A percentile compares a stretch with the other conserved stretches of the same genome.
Conservation (phyloP, 1,140 invertebrate species). For the Drosophila repletoides region DNA sequence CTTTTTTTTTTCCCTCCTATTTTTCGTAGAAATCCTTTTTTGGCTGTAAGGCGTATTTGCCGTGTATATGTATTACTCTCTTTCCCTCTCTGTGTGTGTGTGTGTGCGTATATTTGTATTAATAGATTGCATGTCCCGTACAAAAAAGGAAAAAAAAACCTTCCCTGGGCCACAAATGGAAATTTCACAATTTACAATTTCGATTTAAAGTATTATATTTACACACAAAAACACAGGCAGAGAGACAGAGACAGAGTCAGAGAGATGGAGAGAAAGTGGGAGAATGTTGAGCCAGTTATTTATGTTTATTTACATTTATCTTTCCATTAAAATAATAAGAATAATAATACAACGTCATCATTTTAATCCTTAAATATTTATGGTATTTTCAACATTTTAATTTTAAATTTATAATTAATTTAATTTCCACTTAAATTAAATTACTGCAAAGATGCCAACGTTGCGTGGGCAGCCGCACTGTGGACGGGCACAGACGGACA, state of each 20-base stretch:
- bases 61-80: no score
- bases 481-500: background rate
- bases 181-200: constrained; percentile 64
- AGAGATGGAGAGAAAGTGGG: no score
- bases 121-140: constrained; percentile 54
- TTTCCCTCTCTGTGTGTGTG: background rate
- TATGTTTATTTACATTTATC: constrained; percentile 27
- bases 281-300: constrained; percentile 24
- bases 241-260: no score
- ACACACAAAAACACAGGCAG: no score
- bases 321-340: background rate
- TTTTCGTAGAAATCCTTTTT: constrained; percentile 28
- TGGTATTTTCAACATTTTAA: constrained; percentile 2
- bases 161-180: constrained; percentile 29
- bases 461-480: background rate
- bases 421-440: constrained; percentile 15
- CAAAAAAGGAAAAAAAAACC: no score
- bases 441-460: background rate
- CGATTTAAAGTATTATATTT: constrained; percentile 55
- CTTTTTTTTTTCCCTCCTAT: constrained; percentile 6
- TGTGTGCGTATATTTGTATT: constrained; percentile 43
- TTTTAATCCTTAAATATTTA: constrained; percentile 25
- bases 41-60: constrained; percentile 4
- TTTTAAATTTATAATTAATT: constrained; percentile 1
- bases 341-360: background rate